These are phyloP conservation scores for Haemorhous mexicanus DNA, from an alignment of 2,113 vertebrate species.

Conservation along the genomic window DNA sequence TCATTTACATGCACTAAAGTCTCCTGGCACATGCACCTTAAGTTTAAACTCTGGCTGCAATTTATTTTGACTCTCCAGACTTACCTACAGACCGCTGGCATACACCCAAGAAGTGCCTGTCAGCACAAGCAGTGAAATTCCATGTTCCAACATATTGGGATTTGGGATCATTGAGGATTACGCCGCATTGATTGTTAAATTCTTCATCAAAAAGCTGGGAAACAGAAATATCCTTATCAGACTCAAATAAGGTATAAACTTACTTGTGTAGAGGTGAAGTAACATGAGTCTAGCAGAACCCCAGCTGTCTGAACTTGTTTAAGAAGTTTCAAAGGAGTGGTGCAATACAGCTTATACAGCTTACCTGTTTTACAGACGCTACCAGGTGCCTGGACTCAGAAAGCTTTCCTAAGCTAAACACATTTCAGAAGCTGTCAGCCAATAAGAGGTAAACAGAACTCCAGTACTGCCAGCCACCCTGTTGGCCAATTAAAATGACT, in stretches of 20 bases:
- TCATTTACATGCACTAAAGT: background rate
- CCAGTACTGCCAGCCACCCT: background rate
- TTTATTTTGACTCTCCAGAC: constrained; percentile 2
- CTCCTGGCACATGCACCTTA: background rate
- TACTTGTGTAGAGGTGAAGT: background rate
- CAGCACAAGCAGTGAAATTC: constrained; percentile 86
- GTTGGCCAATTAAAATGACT: background rate
- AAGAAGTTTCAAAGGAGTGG: constrained; percentile 9
- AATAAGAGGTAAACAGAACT: background rate
- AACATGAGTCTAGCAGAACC: background rate
- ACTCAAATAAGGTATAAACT: background rate
- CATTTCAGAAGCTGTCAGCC: background rate
- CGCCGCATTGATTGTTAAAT: constrained; percentile 77
- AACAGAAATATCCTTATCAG: constrained; percentile 5
- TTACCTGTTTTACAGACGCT: background rate
- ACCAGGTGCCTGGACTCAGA: background rate
- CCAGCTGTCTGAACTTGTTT: background rate
- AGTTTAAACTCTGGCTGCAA: background rate
- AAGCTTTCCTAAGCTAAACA: background rate
- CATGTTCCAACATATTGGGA: constrained; percentile 86
- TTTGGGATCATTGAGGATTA: constrained; percentile 80
- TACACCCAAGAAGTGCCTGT: constrained; percentile 74
- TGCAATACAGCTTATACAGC: background rate
- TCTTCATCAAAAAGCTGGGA: constrained; percentile 78
- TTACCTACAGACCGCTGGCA: constrained; percentile 87